Evolutionary conservation across 2,888 invertebrate genomes (phyloP).

Genomic region (Laothoe populi): DNA sequence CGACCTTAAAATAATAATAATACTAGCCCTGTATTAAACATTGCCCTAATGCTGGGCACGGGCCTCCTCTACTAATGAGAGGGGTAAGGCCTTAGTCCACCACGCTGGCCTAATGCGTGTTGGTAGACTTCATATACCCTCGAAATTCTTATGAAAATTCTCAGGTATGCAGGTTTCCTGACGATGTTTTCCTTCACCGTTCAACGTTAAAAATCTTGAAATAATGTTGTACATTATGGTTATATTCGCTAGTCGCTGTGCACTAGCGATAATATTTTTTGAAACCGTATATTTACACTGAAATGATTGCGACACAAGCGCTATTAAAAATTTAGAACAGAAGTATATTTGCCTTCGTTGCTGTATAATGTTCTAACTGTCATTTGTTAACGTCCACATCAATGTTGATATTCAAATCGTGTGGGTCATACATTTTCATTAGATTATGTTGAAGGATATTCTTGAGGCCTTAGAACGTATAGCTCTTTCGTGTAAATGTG

Average conservation of each 20-base stretch:
- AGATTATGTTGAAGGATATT: slow-evolving; percentile 26
- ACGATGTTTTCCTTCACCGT: no score
- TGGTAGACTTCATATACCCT: no score
- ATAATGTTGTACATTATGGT: background rate
- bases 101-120: no score
- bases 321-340: slow-evolving; percentile 75
- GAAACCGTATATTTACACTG: background rate
- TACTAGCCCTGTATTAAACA: no score
- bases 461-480: background rate
- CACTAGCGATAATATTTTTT: background rate
- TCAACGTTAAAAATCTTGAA: no score
- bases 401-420: slow-evolving; percentile 70
- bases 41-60: no score
- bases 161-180: no score
- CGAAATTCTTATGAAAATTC: no score
- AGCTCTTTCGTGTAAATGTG: background rate
- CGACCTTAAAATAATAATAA: no score
- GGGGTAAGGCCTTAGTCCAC: no score
- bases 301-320: slow-evolving; percentile 64
- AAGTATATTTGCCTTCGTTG: slow-evolving; percentile 58
- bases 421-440: slow-evolving; percentile 47
- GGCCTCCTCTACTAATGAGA: no score
- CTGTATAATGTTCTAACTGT: slow-evolving; percentile 60
- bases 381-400: slow-evolving; percentile 63
- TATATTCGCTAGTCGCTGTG: background rate